These are phyloP conservation scores for Hirundo rustica DNA, from an alignment of 2,797 vertebrate genomes.

Conservation along the genomic window DNA sequence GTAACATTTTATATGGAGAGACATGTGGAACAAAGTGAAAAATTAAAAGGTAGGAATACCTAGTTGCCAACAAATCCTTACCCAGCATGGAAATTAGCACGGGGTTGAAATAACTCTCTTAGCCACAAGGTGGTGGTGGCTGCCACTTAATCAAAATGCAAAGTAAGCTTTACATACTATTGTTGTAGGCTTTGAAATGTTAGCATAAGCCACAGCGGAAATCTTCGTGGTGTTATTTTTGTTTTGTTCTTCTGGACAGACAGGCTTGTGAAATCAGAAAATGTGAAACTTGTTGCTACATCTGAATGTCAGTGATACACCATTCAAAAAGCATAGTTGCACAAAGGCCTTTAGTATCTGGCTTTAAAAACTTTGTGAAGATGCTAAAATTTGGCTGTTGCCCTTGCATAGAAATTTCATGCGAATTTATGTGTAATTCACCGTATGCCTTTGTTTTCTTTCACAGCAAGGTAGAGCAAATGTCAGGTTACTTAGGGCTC, in stretches of 20 bases:
- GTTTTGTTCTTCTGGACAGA: neutral
- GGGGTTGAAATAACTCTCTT: slow-evolving; percentile 25
- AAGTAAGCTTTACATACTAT: neutral
- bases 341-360: neutral
- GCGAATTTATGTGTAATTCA: neutral
- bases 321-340: neutral
- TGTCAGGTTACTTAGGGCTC: neutral
- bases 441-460: neutral
- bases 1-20: neutral
- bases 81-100: neutral
- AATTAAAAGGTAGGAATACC: neutral
- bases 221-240: neutral
- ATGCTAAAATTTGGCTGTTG: neutral
- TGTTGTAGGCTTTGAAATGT: neutral
- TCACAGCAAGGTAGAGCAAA: neutral
- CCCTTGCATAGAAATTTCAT: neutral
- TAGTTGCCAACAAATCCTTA: neutral
- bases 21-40: neutral
- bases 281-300: neutral
- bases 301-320: neutral
- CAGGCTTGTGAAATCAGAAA: neutral
- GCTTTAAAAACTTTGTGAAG: neutral
- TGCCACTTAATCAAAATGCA: neutral
- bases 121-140: slow-evolving; percentile 56
- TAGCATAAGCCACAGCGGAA: neutral